Conservation (phyloP, 2,797 vertebrate genomes). For the Coregonus suidteri region DNA sequence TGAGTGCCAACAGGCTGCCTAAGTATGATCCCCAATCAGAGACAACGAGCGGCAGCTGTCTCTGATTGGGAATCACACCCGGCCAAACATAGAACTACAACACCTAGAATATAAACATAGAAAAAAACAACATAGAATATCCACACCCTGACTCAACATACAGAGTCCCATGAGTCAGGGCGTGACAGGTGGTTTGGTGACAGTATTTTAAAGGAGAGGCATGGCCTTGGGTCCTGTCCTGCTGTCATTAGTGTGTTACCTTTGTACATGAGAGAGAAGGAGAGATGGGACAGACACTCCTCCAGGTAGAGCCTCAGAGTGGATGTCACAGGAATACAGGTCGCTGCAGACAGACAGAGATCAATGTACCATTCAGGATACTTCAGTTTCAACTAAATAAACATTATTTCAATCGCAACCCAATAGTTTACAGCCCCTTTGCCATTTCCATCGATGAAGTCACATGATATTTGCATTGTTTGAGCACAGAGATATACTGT, state of each 20-base stretch:
- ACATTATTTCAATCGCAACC: not conserved
- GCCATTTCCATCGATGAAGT: not conserved
- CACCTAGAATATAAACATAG: too few relatives aligned
- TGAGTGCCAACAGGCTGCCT: too few relatives aligned
- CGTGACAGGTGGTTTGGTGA: not conserved
- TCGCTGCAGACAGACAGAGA: slow-evolving; percentile 4
- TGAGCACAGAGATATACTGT: not conserved
- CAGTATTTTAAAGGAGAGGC: not conserved
- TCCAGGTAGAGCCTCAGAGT: slow-evolving; percentile 59
- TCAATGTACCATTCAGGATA: not conserved
- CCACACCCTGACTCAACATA: too few relatives aligned
- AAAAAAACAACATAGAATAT: too few relatives aligned
- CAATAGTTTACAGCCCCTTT: not conserved
- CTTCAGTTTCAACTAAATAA: not conserved
- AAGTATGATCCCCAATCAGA: too few relatives aligned
- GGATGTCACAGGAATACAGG: slow-evolving; percentile 26
- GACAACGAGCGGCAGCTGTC: too few relatives aligned
- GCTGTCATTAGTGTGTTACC: slow-evolving; percentile 6
- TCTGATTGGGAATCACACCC: too few relatives aligned
- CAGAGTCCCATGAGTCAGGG: too few relatives aligned
- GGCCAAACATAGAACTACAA: too few relatives aligned
- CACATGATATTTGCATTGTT: slow-evolving; percentile 1
- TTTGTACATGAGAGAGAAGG: slow-evolving; percentile 49
- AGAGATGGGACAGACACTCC: slow-evolving; percentile 49
- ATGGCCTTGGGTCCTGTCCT: not conserved